Percentiles rank a stretch among this genome's conserved stretches.
Conservation (phyloP, 2,113 vertebrate genomes). For the Phyllostomus discolor region DNA sequence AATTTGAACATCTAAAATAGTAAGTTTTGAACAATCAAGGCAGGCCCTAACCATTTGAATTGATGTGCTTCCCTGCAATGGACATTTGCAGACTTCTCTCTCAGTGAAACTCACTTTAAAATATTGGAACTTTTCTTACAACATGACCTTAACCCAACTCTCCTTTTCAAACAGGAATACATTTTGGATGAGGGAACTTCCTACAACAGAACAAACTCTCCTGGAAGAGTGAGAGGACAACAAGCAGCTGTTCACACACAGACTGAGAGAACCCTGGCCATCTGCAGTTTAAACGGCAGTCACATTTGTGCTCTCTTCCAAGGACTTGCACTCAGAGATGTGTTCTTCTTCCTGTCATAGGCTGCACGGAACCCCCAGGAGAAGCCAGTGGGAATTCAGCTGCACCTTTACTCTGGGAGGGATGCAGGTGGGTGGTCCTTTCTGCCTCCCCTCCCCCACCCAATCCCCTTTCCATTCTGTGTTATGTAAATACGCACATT, state of each 20-base stretch:
- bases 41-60: not conserved
- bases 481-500: conserved; percentile 13
- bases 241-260: conserved; percentile 45
- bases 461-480: not conserved
- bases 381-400: not conserved
- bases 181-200: conserved; percentile 27
- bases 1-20: not conserved
- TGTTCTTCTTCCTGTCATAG: not conserved
- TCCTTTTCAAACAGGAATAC: conserved; percentile 7
- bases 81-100: not conserved
- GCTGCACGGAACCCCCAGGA: not conserved
- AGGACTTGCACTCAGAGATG: not conserved
- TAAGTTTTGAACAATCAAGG: not conserved
- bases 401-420: not conserved
- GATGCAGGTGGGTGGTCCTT: not conserved
- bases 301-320: not conserved
- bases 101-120: not conserved
- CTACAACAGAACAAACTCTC: conserved; percentile 31
- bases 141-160: not conserved
- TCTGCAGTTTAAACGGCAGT: conserved; percentile 36
- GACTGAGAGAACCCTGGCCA: conserved; percentile 3
- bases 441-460: not conserved
- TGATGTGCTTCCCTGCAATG: not conserved
- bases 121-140: not conserved
- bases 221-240: conserved; percentile 1